A percentile compares a stretch with the other conserved stretches of the same genome.
phyloP scores from a whole-genome alignment of 2,113 vertebrate species.

The Rattus rattus region DNA sequence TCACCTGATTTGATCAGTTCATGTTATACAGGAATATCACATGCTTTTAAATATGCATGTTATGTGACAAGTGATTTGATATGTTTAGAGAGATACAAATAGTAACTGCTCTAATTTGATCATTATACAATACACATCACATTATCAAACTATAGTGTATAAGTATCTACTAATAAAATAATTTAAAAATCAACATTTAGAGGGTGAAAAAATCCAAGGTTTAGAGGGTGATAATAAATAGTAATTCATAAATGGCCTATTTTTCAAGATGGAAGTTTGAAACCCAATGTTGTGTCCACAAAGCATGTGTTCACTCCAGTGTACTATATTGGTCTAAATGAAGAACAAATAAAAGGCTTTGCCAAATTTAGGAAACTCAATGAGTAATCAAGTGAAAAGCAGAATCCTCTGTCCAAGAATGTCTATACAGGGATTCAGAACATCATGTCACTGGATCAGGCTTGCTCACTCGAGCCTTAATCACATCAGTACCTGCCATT shows the following conservation, averaged over 20 bases:
- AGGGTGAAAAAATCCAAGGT: neutral
- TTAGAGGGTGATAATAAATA: neutral
- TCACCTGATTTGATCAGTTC: too few species aligned
- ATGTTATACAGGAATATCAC: neutral
- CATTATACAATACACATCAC: neutral
- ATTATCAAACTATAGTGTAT: neutral
- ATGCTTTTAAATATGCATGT: neutral
- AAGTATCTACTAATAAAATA: neutral
- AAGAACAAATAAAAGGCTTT: conserved; percentile 39
- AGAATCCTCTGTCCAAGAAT: conserved; percentile 45
- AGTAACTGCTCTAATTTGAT: neutral
- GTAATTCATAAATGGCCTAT: neutral
- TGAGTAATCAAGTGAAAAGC: conserved; percentile 56
- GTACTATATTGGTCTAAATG: neutral
- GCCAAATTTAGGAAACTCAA: conserved; percentile 51
- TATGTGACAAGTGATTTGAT: neutral
- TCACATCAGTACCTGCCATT: conserved; percentile 71
- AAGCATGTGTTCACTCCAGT: neutral
- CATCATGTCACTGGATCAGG: conserved; percentile 48
- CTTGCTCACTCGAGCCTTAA: conserved; percentile 40
- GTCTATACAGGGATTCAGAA: conserved; percentile 59
- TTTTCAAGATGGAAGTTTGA: conserved; percentile 23
- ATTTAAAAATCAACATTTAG: neutral
- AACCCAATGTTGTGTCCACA: neutral
- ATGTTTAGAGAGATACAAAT: neutral